These are phyloP conservation scores for Centrocercus urophasianus DNA, from an alignment of 2,113 vertebrate species.

Conservation along the genomic window DNA sequence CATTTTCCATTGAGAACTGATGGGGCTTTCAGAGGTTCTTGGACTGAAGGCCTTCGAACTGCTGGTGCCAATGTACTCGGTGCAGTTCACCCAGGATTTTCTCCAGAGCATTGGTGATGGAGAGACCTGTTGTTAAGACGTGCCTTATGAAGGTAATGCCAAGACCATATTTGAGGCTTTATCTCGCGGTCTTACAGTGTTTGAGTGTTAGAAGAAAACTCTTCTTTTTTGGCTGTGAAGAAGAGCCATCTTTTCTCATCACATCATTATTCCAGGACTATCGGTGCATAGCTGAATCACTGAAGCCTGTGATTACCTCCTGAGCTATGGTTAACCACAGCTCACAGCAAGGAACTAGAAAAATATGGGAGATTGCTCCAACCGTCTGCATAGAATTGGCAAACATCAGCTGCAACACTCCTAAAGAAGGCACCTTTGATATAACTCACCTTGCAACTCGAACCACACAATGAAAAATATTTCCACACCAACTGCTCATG, in stretches of 20 bases:
- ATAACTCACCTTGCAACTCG: background rate
- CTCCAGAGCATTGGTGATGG: background rate
- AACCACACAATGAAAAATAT: background rate
- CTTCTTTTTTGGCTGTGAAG: background rate
- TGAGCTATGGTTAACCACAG: background rate
- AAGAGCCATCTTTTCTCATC: background rate
- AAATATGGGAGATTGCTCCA: background rate
- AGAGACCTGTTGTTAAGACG: background rate
- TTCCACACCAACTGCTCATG: background rate
- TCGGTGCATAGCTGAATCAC: background rate
- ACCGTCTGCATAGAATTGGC: background rate
- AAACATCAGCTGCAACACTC: background rate
- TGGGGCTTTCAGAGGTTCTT: background rate
- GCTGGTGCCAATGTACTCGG: background rate
- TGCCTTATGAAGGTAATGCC: background rate
- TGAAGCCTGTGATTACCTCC: background rate
- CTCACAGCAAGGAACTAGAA: background rate
- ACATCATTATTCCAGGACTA: background rate
- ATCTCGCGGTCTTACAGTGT: background rate
- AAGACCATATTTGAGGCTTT: background rate
- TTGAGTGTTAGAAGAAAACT: background rate
- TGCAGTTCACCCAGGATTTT: background rate
- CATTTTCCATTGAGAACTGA: background rate
- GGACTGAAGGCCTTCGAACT: background rate
- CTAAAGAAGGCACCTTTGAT: too few relatives aligned